Percentiles rank a stretch among this genome's conserved stretches.
These are phyloP conservation scores for Drosophila crucigera DNA, from an alignment of 2,888 invertebrate species.

Conservation along the genomic window DNA sequence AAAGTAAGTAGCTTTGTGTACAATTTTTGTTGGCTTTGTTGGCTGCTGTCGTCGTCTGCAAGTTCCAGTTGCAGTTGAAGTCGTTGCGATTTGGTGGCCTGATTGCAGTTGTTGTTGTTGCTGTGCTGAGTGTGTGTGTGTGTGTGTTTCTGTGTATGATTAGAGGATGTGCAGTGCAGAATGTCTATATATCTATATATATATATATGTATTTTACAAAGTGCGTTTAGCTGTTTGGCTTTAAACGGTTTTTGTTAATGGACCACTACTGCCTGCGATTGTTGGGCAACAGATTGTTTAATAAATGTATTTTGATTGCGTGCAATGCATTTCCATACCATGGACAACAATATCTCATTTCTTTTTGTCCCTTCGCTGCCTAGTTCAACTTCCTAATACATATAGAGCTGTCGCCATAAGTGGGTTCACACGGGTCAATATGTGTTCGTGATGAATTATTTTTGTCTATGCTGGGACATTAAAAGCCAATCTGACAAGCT, in stretches of 20 bases:
- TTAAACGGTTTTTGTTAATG: conserved; percentile 48
- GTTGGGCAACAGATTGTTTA: conserved; percentile 39
- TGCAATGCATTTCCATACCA: background rate
- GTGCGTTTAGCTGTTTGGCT: conserved; percentile 9
- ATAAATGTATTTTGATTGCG: conserved; percentile 57
- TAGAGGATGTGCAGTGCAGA: conserved; percentile 44
- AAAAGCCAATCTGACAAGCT: background rate
- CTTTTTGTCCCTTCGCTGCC: background rate
- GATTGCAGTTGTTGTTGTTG: conserved; percentile 50
- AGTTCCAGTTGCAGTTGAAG: conserved; percentile 42
- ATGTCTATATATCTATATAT: background rate
- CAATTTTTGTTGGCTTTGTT: conserved; percentile 50
- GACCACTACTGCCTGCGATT: conserved; percentile 37
- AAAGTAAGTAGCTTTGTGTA: conserved; percentile 75
- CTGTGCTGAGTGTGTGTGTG: background rate
- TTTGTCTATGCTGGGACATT: background rate
- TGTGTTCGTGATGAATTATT: background rate
- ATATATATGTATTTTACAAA: background rate
- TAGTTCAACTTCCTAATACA: background rate
- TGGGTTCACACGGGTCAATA: background rate
- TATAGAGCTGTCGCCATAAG: background rate
- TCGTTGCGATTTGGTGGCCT: conserved; percentile 58
- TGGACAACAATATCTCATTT: conserved; percentile 4
- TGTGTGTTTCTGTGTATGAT: conserved; percentile 24
- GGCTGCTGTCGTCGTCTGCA: conserved; percentile 46